phyloP scores from a whole-genome alignment of 2,888 invertebrate species.

The Machimus rusticus region DNA sequence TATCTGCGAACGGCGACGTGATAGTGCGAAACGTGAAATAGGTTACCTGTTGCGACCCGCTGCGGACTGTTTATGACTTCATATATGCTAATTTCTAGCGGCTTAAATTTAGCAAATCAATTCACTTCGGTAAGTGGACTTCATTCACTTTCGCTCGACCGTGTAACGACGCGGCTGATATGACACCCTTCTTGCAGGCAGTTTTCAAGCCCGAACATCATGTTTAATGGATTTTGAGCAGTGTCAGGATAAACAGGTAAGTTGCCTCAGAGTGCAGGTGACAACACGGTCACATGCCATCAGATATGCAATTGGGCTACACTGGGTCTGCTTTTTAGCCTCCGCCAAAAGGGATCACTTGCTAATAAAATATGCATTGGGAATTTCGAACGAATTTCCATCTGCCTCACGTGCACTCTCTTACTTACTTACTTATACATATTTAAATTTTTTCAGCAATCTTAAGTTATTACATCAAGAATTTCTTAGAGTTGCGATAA shows the following conservation, averaged over 20 bases:
- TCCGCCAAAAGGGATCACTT: neutral
- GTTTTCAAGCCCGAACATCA: neutral
- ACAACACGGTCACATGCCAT: neutral
- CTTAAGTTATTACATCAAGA: too few species aligned
- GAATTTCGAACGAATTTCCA: neutral
- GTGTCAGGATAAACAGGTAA: neutral
- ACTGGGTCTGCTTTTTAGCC: neutral
- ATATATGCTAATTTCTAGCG: constrained; percentile 9
- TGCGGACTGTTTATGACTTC: neutral
- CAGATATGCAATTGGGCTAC: neutral
- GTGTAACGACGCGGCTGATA: neutral
- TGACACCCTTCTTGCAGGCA: neutral
- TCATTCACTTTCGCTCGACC: neutral
- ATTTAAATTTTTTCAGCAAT: too few species aligned
- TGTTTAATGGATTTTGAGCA: neutral
- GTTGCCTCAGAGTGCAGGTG: neutral
- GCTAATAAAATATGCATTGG: neutral
- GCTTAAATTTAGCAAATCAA: constrained; percentile 13
- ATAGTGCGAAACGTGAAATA: neutral
- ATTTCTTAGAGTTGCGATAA: too few species aligned
- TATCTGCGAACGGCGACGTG: neutral
- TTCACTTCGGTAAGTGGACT: neutral
- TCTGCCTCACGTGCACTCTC: neutral
- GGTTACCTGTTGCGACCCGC: neutral
- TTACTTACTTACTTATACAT: neutral